Evolutionary conservation across 2,797 vertebrate species (phyloP), one percentile per base, ranked within the genome.

Genomic region (Hyperoplus lanceolatus): DNA sequence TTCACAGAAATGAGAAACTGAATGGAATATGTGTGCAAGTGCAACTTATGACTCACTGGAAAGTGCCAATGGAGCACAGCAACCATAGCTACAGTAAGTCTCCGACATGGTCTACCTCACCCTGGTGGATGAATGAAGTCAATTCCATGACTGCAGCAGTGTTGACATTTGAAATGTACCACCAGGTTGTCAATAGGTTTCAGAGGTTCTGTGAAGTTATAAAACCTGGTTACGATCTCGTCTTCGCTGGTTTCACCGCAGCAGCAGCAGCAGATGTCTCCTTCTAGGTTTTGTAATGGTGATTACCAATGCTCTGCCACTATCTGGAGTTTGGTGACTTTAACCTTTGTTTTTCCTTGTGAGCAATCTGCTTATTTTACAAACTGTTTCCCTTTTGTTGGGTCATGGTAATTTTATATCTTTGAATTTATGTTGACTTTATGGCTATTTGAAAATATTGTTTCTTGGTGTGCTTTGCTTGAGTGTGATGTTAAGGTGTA

Each of bases 11-110:
- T 29, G 38, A 74, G 36, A 42, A 55, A 59, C 62, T 66, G 55
- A 46, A 54, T 67, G 49, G 13, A 59, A 67, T 67, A 15, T 45
- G 45, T 13, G 18, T 36, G 46, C 36, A 67, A 66, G n/a, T 11
- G 29, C 29, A 29, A 29, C 3, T 29, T 42, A 66, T 53, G 63
- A 59, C 43, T 73, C 48, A 67, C 0, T 75, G 59, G 38, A 57
- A 53, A 51, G 55, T 66, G 46, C 59, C 39, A 63, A 36, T n/a
- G 41, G 59, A 38, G 18, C 41, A 13, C 15, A 8, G 59, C 8
- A 39, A 14, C 49, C 3, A 62, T 41, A 57, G 49, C 39, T 3
- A 16, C 0, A 42, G 58, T 18, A 18, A 9, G 21, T 39, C 18
- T 66, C 38, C 13, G 9, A 16, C 29, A 29, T 29, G 29, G 29